Percentiles rank a stretch among this genome's conserved stretches.
These are phyloP conservation scores for Chironomus riparius DNA, from an alignment of 2,888 invertebrate species.

Conservation along the genomic window DNA sequence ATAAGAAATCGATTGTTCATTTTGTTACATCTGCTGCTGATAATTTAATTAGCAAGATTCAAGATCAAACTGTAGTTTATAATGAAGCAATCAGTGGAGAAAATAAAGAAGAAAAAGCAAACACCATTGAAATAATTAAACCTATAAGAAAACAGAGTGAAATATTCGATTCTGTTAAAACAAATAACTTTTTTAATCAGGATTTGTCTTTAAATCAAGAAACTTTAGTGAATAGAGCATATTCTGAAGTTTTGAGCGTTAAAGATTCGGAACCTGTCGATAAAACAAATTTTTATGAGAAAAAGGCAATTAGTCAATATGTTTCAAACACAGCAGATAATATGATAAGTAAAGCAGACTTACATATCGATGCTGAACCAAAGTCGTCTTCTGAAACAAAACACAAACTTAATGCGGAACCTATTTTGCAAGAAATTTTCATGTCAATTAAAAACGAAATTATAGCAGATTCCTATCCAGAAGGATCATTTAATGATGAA, in stretches of 20 bases:
- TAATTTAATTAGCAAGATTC: no score
- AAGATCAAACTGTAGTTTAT: no score
- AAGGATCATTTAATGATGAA: background rate
- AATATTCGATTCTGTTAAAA: background rate
- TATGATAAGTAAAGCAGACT: background rate
- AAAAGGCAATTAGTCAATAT: background rate
- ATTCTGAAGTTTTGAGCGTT: background rate
- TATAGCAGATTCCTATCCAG: background rate
- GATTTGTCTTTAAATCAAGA: background rate
- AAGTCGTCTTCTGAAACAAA: no score
- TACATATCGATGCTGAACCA: background rate
- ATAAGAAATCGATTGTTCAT: no score
- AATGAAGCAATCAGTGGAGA: no score
- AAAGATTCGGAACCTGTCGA: background rate
- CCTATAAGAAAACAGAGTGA: background rate
- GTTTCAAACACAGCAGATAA: slow-evolving; percentile 1
- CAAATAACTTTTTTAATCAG: background rate
- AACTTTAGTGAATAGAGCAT: background rate
- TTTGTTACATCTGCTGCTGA: no score
- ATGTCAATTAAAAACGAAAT: slow-evolving; percentile 18
- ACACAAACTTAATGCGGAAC: background rate
- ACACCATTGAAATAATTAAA: no score
- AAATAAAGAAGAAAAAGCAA: no score
- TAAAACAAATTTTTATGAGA: background rate
- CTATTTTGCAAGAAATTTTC: slow-evolving; percentile 23